Conservation (phyloP, 2,888 invertebrate species). For the Herminia tarsipennalis region DNA sequence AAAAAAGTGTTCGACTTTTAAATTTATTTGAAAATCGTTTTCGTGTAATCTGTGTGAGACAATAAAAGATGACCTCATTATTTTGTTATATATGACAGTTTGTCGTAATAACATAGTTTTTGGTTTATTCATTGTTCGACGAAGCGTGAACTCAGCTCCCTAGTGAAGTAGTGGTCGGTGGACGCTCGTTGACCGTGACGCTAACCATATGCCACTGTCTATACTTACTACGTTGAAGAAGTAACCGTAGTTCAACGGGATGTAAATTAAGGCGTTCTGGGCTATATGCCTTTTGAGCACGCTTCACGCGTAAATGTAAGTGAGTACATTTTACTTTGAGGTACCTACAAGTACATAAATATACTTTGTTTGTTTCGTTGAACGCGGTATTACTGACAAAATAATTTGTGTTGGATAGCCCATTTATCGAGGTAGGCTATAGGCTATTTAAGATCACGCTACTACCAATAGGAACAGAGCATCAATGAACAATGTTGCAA, state of each 20-base stretch:
- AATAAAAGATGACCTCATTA: slow-evolving; percentile 2
- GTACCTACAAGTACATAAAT: too few relatives aligned
- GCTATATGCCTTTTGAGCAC: slow-evolving; percentile 7
- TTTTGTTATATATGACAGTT: slow-evolving; percentile 24
- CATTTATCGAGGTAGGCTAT: too few relatives aligned
- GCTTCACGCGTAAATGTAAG: too few relatives aligned
- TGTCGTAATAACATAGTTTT: slow-evolving; percentile 26
- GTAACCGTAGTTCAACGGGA: slow-evolving; percentile 47
- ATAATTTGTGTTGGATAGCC: too few relatives aligned
- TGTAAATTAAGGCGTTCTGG: slow-evolving; percentile 24
- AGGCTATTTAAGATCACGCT: too few relatives aligned
- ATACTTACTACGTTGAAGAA: slow-evolving; percentile 38
- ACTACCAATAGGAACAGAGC: too few relatives aligned
- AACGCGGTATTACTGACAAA: too few relatives aligned
- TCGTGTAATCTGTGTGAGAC: not conserved
- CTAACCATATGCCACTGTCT: slow-evolving; percentile 59
- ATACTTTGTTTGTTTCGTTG: too few relatives aligned
- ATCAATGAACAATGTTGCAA: too few relatives aligned
- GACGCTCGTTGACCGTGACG: slow-evolving; percentile 61
- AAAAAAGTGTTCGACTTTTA: slow-evolving; percentile 3
- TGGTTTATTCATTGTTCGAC: slow-evolving; percentile 40
- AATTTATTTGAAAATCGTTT: slow-evolving; percentile 7
- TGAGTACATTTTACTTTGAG: too few relatives aligned
- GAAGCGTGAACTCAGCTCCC: slow-evolving; percentile 47
- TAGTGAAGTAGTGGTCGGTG: slow-evolving; percentile 41